Percentiles rank a stretch among this genome's conserved stretches.
Evolutionary conservation across 2,113 vertebrate species (phyloP).

Genomic region (Sturnira hondurensis): DNA sequence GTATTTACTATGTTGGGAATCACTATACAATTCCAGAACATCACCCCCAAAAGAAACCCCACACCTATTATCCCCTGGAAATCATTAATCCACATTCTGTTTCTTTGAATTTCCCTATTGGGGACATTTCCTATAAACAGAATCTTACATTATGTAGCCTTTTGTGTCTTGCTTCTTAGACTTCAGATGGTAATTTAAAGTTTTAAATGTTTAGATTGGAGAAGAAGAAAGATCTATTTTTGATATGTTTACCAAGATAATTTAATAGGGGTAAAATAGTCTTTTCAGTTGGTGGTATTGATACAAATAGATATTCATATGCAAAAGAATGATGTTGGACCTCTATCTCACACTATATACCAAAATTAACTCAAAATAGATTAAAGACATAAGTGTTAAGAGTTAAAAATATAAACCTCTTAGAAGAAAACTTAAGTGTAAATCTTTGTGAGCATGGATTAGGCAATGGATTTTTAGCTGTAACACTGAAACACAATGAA

Average conservation of each 20-base stretch:
- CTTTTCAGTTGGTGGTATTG: background rate
- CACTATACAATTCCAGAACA: background rate
- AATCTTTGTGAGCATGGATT: background rate
- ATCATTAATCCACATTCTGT: background rate
- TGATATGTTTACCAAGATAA: background rate
- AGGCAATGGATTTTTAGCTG: background rate
- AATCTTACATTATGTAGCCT: background rate
- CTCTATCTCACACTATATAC: background rate
- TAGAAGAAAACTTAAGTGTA: background rate
- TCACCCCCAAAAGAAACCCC: background rate
- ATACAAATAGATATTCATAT: background rate
- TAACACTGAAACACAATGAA: background rate
- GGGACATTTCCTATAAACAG: background rate
- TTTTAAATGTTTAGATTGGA: constrained; percentile 8
- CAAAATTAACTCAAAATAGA: background rate
- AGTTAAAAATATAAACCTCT: background rate
- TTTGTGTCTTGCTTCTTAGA: background rate
- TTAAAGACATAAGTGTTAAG: background rate
- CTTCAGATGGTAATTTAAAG: background rate
- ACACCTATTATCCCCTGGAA: background rate
- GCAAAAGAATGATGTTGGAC: background rate
- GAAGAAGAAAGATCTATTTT: background rate
- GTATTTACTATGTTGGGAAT: background rate
- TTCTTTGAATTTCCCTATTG: background rate
- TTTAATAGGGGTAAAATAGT: background rate